Percentiles rank a stretch among this genome's conserved stretches.
phyloP scores from a whole-genome alignment of 1,140 invertebrate species.

The Branchinecta lindahli region DNA sequence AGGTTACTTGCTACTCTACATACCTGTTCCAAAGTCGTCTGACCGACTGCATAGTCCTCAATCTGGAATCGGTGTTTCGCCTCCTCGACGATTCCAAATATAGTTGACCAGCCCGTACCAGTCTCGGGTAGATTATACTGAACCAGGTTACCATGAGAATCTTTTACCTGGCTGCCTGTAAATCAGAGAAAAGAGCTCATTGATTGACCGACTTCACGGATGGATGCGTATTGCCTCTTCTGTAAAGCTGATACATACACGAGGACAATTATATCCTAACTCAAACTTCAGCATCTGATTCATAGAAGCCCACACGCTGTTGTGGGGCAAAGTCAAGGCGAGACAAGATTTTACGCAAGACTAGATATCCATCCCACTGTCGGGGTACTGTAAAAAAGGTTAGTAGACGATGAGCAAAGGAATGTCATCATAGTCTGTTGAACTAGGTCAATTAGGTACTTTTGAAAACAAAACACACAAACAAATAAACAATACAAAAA shows the following conservation, averaged over 20 bases:
- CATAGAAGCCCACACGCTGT: neutral
- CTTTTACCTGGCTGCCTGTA: neutral
- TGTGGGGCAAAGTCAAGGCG: neutral
- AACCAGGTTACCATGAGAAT: neutral
- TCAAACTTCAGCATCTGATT: neutral
- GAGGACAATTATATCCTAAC: neutral
- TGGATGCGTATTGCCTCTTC: neutral
- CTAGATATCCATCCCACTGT: too few species aligned
- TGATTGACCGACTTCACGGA: neutral
- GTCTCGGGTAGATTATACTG: neutral
- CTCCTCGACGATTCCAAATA: neutral
- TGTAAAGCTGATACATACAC: neutral
- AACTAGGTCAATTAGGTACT: too few species aligned
- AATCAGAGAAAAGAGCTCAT: neutral
- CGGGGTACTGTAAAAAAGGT: too few species aligned
- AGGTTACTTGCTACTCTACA: neutral
- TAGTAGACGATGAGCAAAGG: too few species aligned
- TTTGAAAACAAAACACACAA: too few species aligned
- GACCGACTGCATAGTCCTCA: neutral
- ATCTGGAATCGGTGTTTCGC: neutral
- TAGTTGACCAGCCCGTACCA: neutral
- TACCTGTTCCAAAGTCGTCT: slow-evolving; percentile 1
- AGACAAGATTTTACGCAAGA: too few species aligned
- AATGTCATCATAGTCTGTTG: too few species aligned
- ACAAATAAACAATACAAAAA: too few species aligned